Percentiles rank a stretch among this genome's conserved stretches.
Evolutionary conservation across 1,140 invertebrate species (phyloP).

Genomic region (Philopotamus ludificatus): DNA sequence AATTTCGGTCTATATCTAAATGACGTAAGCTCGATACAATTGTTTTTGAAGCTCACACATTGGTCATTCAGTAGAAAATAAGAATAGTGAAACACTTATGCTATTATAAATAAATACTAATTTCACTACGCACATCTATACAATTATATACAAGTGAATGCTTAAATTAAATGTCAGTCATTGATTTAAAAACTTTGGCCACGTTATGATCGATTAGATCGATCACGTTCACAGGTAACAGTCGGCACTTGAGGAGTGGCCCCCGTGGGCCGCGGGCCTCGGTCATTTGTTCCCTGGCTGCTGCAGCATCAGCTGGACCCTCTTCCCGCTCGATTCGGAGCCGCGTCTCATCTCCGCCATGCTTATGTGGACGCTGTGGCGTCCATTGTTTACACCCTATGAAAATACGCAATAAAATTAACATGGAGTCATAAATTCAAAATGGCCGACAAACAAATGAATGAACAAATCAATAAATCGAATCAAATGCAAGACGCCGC

Average conservation of each 20-base stretch:
- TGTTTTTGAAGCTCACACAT: not conserved
- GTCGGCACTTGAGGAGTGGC: slow-evolving; percentile 11
- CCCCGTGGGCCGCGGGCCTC: slow-evolving; percentile 22
- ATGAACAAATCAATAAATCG: no score
- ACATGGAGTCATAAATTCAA: no score
- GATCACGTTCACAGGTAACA: slow-evolving; percentile 30
- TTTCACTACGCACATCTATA: no score
- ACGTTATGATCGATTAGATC: not conserved
- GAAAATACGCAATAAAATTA: no score
- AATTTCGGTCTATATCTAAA: not conserved
- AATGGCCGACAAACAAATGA: no score
- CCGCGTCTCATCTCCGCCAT: slow-evolving; percentile 2
- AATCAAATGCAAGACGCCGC: no score
- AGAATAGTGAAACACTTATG: no score
- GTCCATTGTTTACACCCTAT: slow-evolving; percentile 28
- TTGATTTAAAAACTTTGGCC: no score
- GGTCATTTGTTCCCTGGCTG: slow-evolving; percentile 25
- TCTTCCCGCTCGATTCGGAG: slow-evolving; percentile 20
- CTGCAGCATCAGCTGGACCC: slow-evolving; percentile 35
- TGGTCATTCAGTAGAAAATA: no score
- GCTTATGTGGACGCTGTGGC: slow-evolving; percentile 5
- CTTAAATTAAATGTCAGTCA: not conserved
- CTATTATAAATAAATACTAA: no score
- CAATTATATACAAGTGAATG: no score
- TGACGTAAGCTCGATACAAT: not conserved